Evolutionary conservation across 2,797 vertebrate genomes (phyloP).

Genomic region (Odontamblyopus lacepedii): DNA sequence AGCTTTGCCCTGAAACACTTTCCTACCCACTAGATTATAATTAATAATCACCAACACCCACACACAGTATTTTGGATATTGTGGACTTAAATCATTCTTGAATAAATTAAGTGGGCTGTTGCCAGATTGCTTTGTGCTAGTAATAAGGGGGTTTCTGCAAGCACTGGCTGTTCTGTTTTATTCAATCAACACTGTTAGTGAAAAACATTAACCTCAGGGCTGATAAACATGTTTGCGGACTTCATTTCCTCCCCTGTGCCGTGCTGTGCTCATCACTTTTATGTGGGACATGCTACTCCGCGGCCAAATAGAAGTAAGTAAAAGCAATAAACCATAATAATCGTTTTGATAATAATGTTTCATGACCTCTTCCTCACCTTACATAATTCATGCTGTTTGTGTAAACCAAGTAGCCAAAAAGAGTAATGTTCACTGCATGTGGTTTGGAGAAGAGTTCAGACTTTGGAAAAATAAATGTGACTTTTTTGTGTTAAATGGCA

Average conservation of each 20-base stretch:
- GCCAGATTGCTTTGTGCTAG: constrained; percentile 19
- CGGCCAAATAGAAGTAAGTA: constrained; percentile 62
- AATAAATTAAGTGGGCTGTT: constrained; percentile 17
- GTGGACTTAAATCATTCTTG: constrained; percentile 15
- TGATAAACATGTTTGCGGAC: constrained; percentile 63
- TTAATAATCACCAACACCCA: constrained; percentile 12
- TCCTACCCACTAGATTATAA: constrained; percentile 19
- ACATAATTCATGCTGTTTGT: constrained; percentile 36
- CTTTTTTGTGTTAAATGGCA: too few relatives aligned
- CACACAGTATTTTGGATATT: constrained; percentile 15
- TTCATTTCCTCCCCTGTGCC: constrained; percentile 68
- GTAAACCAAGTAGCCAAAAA: neutral
- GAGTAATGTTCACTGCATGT: neutral
- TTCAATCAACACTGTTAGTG: constrained; percentile 51
- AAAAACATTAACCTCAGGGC: constrained; percentile 70
- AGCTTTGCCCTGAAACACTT: constrained; percentile 27
- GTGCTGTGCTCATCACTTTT: constrained; percentile 74
- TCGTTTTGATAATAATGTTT: constrained; percentile 67
- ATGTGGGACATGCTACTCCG: constrained; percentile 61
- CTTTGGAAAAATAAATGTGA: too few relatives aligned
- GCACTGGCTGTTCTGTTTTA: constrained; percentile 49
- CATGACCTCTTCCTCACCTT: constrained; percentile 66
- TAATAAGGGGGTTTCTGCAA: constrained; percentile 45
- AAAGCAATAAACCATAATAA: constrained; percentile 47
- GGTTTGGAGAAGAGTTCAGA: neutral